Evolutionary conservation across 2,888 invertebrate species (phyloP), one percentile per base, ranked within the genome.

Genomic region (Nyleta sp.): DNA sequence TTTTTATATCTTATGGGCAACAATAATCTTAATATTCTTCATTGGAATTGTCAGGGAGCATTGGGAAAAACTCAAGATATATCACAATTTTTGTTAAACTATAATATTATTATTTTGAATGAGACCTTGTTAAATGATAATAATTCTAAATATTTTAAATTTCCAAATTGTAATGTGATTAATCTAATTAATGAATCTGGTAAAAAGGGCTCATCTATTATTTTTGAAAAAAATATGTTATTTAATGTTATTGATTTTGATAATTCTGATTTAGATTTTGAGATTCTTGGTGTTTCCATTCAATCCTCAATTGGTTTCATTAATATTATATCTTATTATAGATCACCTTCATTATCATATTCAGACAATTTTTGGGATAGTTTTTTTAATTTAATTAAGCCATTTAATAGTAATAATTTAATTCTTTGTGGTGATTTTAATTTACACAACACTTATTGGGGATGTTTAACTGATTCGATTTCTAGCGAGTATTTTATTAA

Each of bases 341-440:
- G 42, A 42, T 59, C 57, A 2, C 57, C 42, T 18, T 20, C 57
- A 8, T 10, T 28, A 6, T 2, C 3, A 7, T 31, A 2, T 22
- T 4, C 4, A 4, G 15, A 28, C 5, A 2, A 50, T 24, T 50
- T 50, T 28, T 50, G 50, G 50, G 13, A 8, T 13, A 1, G 0
- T n/a, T 15, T 50, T 50, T 50, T 50, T 50, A 10, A 50, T 28
- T 7, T 55, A 10, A 20, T 46, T 1, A n/a, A 20, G 2, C 22
- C 53, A 18, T 10, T 13, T 28, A n/a, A 24, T 28, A 8, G 2
- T 3, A 28, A 24, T 22, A 62, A 35, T n/a, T 1, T 62, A 2
- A 22, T 62, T 17, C 13, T 62, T 1, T 48, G 48, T 33, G 62
- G 62, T 5, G 62, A 62, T 48, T 62, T 62, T 35, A 62, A 62